phyloP scores from a whole-genome alignment of 2,888 invertebrate species.

The Seira sanloemensis region DNA sequence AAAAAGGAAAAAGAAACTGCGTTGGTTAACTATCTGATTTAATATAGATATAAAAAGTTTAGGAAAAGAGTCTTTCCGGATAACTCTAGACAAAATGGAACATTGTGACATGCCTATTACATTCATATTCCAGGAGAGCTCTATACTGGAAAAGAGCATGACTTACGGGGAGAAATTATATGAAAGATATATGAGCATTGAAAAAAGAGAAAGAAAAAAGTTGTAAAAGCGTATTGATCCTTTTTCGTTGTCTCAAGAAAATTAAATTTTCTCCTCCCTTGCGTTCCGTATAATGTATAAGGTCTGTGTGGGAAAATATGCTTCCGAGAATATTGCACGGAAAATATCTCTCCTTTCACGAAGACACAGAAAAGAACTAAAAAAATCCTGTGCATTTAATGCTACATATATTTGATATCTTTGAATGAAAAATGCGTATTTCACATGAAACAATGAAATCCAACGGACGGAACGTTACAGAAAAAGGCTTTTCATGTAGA shows the following conservation, averaged over 20 bases:
- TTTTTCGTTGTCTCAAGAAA: constrained; percentile 68
- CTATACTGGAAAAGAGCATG: neutral
- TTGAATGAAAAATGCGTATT: no score
- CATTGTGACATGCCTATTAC: neutral
- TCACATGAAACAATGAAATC: no score
- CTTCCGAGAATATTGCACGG: constrained; percentile 20
- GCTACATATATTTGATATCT: neutral
- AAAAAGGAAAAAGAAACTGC: constrained; percentile 5
- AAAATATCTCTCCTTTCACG: neutral
- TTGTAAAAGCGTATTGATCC: constrained; percentile 69
- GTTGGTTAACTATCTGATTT: constrained; percentile 35
- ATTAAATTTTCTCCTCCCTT: constrained; percentile 71
- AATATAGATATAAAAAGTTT: neutral
- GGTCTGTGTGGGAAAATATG: constrained; percentile 32
- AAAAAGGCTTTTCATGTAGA: no score
- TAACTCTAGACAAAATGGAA: neutral
- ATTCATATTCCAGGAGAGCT: neutral
- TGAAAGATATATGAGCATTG: neutral
- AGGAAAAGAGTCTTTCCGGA: neutral
- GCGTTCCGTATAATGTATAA: constrained; percentile 36
- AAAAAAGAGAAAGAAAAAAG: constrained; percentile 37
- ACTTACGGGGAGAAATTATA: neutral
- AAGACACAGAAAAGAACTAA: neutral
- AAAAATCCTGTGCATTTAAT: neutral
- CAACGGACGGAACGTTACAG: no score